These are phyloP conservation scores for Campylomormyrus tamandua DNA, from an alignment of 2,113 vertebrate species.

Conservation along the genomic window DNA sequence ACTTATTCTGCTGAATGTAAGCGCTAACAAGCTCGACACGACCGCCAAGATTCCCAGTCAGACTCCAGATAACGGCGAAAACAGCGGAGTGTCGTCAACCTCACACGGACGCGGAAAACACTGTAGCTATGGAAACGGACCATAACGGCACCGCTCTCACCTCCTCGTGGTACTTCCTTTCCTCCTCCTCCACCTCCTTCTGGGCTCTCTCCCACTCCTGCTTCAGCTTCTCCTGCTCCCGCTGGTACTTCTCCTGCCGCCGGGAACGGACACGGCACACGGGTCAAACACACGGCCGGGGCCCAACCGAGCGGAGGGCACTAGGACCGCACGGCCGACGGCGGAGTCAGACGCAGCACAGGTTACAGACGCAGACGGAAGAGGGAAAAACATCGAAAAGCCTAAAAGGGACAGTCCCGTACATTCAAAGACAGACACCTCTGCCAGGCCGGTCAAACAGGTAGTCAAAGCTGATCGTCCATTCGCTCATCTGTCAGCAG, in stretches of 20 bases:
- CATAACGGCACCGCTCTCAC: conserved; percentile 46
- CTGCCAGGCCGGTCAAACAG: background rate
- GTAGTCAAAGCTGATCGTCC: background rate
- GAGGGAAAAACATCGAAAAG: background rate
- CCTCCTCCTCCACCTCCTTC: conserved; percentile 89
- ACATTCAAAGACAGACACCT: background rate
- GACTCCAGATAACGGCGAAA: background rate
- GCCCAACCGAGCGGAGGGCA: background rate
- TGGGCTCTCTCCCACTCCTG: conserved; percentile 95
- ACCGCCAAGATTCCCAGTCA: background rate
- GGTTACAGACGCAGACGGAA: background rate
- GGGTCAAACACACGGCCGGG: background rate
- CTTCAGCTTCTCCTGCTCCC: conserved; percentile 88
- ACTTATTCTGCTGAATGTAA: too few relatives aligned
- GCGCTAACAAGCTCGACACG: background rate
- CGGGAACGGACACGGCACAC: conserved; percentile 8
- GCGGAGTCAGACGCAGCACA: background rate
- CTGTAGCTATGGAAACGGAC: background rate
- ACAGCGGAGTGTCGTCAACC: background rate
- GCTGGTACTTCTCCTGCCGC: conserved; percentile 82
- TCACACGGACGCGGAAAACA: too few relatives aligned
- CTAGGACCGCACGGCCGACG: background rate
- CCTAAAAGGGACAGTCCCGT: background rate
- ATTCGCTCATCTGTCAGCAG: background rate
- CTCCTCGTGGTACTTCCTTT: conserved; percentile 92